Conservation (phyloP, 2,888 invertebrate genomes). For the Bibio marci region DNA sequence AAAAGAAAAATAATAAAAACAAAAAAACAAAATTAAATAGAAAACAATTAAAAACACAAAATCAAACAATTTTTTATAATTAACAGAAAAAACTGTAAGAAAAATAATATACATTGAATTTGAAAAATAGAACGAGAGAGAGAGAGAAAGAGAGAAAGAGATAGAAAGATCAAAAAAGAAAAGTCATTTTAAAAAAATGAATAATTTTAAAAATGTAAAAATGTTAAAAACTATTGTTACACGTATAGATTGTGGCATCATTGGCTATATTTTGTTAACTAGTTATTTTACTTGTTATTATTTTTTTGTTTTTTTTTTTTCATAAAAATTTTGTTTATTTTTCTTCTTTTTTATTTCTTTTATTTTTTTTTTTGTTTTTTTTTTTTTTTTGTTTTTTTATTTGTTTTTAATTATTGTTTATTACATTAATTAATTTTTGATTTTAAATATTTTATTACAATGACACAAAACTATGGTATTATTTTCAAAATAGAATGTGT, state of each 20-base stretch:
- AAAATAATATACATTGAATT: neutral
- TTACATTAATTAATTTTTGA: too few species aligned
- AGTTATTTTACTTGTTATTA: too few species aligned
- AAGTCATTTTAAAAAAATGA: constrained; percentile 1
- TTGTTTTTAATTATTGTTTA: too few species aligned
- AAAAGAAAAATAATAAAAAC: constrained; percentile 12
- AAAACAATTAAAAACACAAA: constrained; percentile 15
- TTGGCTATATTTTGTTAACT: too few species aligned
- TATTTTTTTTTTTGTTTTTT: too few species aligned
- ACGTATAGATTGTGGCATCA: constrained; percentile 9
- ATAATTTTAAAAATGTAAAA: constrained; percentile 1
- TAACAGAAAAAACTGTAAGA: neutral
- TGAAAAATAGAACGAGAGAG: neutral
- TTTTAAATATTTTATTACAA: too few species aligned
- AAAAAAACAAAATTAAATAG: constrained; percentile 14
- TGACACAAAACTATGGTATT: too few species aligned
- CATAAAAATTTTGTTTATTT: too few species aligned
- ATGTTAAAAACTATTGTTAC: constrained; percentile 11
- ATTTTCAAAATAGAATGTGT: too few species aligned
- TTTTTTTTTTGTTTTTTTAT: too few species aligned
- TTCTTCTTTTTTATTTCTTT: too few species aligned
- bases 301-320: too few species aligned
- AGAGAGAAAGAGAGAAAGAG: neutral
- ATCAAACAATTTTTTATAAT: constrained; percentile 4
- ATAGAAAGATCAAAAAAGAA: neutral